phyloP scores from a whole-genome alignment of 2,113 vertebrate genomes.

The Sorex fumeus region DNA sequence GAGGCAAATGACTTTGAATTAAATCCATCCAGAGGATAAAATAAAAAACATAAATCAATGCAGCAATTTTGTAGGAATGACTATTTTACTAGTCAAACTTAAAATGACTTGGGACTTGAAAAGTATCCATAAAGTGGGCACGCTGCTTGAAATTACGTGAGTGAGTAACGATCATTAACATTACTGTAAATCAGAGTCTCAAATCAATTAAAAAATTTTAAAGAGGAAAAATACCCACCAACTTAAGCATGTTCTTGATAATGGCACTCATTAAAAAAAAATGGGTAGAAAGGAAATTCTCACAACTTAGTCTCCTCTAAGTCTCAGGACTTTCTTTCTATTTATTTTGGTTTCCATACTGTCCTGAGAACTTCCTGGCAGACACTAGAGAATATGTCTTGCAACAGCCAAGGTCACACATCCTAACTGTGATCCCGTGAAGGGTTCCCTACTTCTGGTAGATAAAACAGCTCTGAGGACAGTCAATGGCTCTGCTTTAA shows the following conservation, averaged over 20 bases:
- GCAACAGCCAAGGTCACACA: background rate
- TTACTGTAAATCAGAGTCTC: too few species aligned
- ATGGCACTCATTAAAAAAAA: background rate
- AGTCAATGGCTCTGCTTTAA: background rate
- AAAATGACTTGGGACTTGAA: constrained; percentile 56
- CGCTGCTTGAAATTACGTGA: too few species aligned
- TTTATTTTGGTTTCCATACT: background rate
- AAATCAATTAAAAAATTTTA: too few species aligned
- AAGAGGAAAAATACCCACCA: too few species aligned
- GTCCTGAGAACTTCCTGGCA: constrained; percentile 2
- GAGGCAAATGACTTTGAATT: constrained; percentile 80
- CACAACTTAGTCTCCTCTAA: constrained; percentile 5
- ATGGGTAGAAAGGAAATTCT: background rate
- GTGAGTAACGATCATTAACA: too few species aligned
- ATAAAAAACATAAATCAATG: constrained; percentile 73
- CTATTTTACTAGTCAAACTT: constrained; percentile 55
- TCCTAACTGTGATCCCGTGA: background rate
- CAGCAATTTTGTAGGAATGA: constrained; percentile 76
- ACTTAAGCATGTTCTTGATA: background rate
- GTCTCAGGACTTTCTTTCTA: background rate
- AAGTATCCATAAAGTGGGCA: background rate
- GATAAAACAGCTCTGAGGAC: background rate
- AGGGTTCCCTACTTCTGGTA: background rate
- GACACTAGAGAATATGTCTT: background rate
- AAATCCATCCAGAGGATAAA: constrained; percentile 67